These are phyloP conservation scores for Prenolepis imparis DNA, from an alignment of 2,888 invertebrate species.

Conservation along the genomic window DNA sequence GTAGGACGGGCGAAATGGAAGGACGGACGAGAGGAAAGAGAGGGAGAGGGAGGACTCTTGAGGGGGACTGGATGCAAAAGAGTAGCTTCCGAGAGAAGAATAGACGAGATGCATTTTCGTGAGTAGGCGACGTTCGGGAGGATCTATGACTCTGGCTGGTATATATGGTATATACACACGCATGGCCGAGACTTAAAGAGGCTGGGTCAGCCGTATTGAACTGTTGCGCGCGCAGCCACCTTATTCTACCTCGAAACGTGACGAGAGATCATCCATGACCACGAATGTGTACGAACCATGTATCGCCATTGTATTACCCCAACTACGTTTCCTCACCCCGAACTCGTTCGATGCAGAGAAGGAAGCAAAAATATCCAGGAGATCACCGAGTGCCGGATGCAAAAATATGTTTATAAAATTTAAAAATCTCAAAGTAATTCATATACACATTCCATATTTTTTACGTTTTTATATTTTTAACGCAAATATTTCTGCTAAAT, in stretches of 20 bases:
- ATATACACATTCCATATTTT: not conserved
- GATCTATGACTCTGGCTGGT: conserved; percentile 10
- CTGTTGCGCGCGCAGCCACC: conserved; percentile 81
- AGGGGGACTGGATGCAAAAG: conserved; percentile 40
- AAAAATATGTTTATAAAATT: not conserved
- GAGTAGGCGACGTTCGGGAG: conserved; percentile 54
- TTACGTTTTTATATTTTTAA: not conserved
- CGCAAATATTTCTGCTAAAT: not conserved
- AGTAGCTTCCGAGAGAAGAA: conserved; percentile 63
- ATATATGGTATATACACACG: conserved; percentile 47
- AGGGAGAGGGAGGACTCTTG: too few relatives aligned
- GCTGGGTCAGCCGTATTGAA: conserved; percentile 78
- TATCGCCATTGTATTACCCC: not conserved
- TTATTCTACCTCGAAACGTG: conserved; percentile 56
- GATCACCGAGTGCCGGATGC: not conserved
- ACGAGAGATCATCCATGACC: conserved; percentile 59
- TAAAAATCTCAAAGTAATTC: too few relatives aligned
- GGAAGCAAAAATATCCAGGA: not conserved
- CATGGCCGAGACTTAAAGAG: conserved; percentile 65
- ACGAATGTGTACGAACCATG: conserved; percentile 57
- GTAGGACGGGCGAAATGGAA: conserved; percentile 44
- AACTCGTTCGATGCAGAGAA: not conserved
- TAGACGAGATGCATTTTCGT: conserved; percentile 81
- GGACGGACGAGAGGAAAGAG: conserved; percentile 5
- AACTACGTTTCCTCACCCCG: conserved; percentile 13